Evolutionary conservation across 2,888 invertebrate species (phyloP).

Genomic region (Phyllotreta cruciferae): DNA sequence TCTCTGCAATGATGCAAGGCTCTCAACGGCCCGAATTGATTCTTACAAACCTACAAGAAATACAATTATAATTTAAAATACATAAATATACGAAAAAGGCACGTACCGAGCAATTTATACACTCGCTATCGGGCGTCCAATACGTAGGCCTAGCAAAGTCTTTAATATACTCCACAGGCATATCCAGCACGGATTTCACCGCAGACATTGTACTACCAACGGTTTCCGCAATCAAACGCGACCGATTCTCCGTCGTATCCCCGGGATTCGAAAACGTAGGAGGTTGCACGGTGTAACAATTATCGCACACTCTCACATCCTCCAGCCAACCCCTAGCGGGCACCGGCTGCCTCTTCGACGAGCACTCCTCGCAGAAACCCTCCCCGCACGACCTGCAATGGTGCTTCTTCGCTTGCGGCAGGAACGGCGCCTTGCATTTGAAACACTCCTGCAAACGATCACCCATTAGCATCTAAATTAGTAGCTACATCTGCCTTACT

Average conservation of each 20-base stretch:
- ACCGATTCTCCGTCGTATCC: constrained; percentile 39
- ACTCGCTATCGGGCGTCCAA: constrained; percentile 80
- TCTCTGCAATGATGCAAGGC: constrained; percentile 73
- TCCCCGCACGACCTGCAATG: constrained; percentile 82
- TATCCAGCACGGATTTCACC: constrained; percentile 74
- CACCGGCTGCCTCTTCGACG: constrained; percentile 71
- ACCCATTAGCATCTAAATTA: too few species aligned
- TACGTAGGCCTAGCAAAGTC: constrained; percentile 78
- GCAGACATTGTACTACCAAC: constrained; percentile 74
- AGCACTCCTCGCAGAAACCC: constrained; percentile 79
- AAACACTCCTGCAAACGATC: constrained; percentile 66
- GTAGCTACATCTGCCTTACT: too few species aligned
- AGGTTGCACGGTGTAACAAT: constrained; percentile 63
- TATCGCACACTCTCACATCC: constrained; percentile 77
- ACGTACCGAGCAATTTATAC: constrained; percentile 67
- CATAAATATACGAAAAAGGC: background rate
- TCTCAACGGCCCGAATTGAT: constrained; percentile 64
- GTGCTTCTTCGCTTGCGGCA: constrained; percentile 68
- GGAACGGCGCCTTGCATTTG: constrained; percentile 68
- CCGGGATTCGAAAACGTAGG: constrained; percentile 50
- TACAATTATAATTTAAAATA: background rate
- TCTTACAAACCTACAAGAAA: constrained; percentile 60
- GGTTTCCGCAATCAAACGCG: constrained; percentile 63
- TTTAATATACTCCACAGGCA: constrained; percentile 79
- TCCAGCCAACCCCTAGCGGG: constrained; percentile 75